phyloP scores from a whole-genome alignment of 2,888 invertebrate genomes.

The Tineola bisselliella region DNA sequence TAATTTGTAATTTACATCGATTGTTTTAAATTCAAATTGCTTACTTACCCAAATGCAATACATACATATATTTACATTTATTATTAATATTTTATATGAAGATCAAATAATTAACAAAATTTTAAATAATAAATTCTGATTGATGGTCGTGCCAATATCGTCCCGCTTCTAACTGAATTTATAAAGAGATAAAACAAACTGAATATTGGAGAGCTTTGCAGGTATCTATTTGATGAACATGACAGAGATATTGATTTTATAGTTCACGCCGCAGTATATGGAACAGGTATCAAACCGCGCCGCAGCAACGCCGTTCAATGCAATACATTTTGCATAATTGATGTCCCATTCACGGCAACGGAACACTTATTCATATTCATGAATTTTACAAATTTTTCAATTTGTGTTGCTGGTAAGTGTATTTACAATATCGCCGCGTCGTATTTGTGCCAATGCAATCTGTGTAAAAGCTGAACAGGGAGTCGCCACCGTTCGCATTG shows the following conservation, averaged over 20 bases:
- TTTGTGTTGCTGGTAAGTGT: constrained; percentile 51
- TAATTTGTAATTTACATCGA: constrained; percentile 44
- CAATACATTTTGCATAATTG: constrained; percentile 64
- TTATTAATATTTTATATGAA: background rate
- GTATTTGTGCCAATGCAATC: constrained; percentile 56
- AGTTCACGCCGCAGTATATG: constrained; percentile 3
- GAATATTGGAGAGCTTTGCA: constrained; percentile 5
- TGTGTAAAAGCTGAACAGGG: constrained; percentile 46
- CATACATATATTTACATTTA: background rate
- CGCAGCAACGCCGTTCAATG: constrained; percentile 36
- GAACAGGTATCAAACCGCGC: constrained; percentile 23
- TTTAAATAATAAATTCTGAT: background rate
- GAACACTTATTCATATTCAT: constrained; percentile 64
- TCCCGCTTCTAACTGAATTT: background rate
- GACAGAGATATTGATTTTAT: constrained; percentile 12
- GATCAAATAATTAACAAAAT: background rate
- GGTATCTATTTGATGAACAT: constrained; percentile 11
- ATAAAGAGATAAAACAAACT: constrained; percentile 6
- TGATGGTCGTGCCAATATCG: background rate
- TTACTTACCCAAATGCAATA: constrained; percentile 16
- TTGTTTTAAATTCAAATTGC: constrained; percentile 17
- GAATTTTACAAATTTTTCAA: constrained; percentile 62
- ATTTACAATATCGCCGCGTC: constrained; percentile 49
- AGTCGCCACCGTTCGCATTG: constrained; percentile 18
- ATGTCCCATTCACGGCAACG: constrained; percentile 56